These are phyloP conservation scores for Osmerus eperlanus DNA, from an alignment of 2,113 vertebrate genomes.

Conservation along the genomic window DNA sequence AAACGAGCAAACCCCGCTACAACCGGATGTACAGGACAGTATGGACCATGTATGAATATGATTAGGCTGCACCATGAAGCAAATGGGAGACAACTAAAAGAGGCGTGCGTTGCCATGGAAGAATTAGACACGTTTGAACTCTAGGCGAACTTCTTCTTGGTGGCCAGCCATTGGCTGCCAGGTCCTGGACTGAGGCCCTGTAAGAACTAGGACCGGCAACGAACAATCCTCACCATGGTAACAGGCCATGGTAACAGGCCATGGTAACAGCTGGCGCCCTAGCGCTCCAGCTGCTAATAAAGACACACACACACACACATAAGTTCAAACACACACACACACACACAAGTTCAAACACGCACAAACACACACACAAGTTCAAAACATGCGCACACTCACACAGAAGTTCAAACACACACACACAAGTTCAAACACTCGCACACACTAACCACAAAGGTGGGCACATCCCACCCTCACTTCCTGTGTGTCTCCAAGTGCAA, in stretches of 20 bases:
- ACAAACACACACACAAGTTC: no score
- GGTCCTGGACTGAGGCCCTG: neutral
- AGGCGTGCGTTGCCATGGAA: neutral
- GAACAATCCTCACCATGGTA: neutral
- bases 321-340: constrained; percentile 11
- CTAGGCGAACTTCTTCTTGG: neutral
- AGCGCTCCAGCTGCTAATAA: neutral
- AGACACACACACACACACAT: constrained; percentile 20
- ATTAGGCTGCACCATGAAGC: no score
- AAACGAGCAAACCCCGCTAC: no score
- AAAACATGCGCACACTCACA: neutral
- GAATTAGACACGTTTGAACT: neutral
- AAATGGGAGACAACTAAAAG: neutral
- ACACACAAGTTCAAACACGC: neutral
- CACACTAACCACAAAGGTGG: no score
- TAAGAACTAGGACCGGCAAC: neutral
- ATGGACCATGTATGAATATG: no score
- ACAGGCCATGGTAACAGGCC: neutral
- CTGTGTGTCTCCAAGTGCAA: no score
- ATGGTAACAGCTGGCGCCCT: no score
- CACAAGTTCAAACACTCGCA: neutral
- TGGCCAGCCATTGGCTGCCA: neutral
- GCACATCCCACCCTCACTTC: no score
- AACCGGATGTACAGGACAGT: no score
- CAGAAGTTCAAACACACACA: neutral